phyloP scores from a whole-genome alignment of 2,113 vertebrate genomes.

The Triplophysa siluroides region DNA sequence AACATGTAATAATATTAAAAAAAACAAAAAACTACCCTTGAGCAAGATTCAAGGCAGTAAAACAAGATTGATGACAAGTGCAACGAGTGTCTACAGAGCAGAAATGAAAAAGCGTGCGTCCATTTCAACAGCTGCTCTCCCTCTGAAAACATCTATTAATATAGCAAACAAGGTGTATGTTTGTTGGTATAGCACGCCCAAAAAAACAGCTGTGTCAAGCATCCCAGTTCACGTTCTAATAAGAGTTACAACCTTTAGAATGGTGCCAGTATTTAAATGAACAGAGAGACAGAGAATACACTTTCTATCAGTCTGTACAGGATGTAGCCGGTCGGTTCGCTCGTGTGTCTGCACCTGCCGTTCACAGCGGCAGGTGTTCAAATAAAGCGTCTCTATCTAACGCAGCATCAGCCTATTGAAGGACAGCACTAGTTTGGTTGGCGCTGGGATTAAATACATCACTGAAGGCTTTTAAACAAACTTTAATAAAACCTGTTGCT shows the following conservation, averaged over 20 bases:
- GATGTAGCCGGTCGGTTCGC: constrained; percentile 7
- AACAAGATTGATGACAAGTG: neutral
- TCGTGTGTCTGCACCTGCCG: constrained; percentile 47
- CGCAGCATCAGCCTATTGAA: constrained; percentile 56
- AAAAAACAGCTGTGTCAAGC: neutral
- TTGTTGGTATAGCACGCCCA: too few relatives aligned
- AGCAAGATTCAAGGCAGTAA: neutral
- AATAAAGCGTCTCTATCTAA: constrained; percentile 67
- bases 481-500: neutral
- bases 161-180: neutral
- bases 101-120: neutral
- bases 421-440: constrained; percentile 56
- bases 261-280: constrained; percentile 11
- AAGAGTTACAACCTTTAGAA: constrained; percentile 35
- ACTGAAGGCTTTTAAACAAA: constrained; percentile 15
- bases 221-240: constrained; percentile 13
- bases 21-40: neutral
- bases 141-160: neutral
- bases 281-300: neutral
- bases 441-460: neutral
- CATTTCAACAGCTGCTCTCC: neutral
- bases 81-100: neutral
- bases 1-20: too few relatives aligned
- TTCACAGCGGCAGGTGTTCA: constrained; percentile 75
- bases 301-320: neutral